Percentiles rank a stretch among this genome's conserved stretches.
Evolutionary conservation across 1,140 invertebrate genomes (phyloP).

Genomic region (Nixonia krombeini): DNA sequence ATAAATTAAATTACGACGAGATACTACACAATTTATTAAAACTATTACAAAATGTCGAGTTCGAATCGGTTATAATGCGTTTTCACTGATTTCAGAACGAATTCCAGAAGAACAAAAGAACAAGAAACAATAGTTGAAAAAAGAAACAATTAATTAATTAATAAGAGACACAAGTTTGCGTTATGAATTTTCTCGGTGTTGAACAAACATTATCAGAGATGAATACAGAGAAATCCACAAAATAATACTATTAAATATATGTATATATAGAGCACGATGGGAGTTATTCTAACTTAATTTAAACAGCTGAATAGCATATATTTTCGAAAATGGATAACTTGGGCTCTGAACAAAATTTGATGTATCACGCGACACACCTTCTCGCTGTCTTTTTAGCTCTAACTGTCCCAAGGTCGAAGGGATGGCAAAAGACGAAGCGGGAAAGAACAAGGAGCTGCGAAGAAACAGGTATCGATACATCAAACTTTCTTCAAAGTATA

Average conservation of each 20-base stretch:
- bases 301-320: slow-evolving; percentile 60
- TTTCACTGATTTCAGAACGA: slow-evolving; percentile 31
- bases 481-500: slow-evolving; percentile 67
- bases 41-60: slow-evolving; percentile 59
- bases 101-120: slow-evolving; percentile 32
- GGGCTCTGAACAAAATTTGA: slow-evolving; percentile 64
- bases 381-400: slow-evolving; percentile 2
- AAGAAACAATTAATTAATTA: slow-evolving; percentile 21
- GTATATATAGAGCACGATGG: slow-evolving; percentile 49
- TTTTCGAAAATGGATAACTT: slow-evolving; percentile 63
- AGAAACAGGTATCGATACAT: slow-evolving; percentile 43
- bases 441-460: background rate
- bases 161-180: slow-evolving; percentile 40
- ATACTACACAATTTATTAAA: slow-evolving; percentile 59
- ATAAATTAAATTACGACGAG: slow-evolving; percentile 62
- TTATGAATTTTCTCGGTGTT: slow-evolving; percentile 35
- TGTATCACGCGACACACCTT: too few species aligned
- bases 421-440: slow-evolving; percentile 1
- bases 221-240: slow-evolving; percentile 50
- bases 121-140: slow-evolving; percentile 21
- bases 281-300: slow-evolving; percentile 60
- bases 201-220: slow-evolving; percentile 46
- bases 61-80: slow-evolving; percentile 51
- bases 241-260: slow-evolving; percentile 47
- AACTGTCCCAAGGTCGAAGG: background rate